Conservation (phyloP, 2,113 vertebrate genomes). For the Hippocampus barbouri region DNA sequence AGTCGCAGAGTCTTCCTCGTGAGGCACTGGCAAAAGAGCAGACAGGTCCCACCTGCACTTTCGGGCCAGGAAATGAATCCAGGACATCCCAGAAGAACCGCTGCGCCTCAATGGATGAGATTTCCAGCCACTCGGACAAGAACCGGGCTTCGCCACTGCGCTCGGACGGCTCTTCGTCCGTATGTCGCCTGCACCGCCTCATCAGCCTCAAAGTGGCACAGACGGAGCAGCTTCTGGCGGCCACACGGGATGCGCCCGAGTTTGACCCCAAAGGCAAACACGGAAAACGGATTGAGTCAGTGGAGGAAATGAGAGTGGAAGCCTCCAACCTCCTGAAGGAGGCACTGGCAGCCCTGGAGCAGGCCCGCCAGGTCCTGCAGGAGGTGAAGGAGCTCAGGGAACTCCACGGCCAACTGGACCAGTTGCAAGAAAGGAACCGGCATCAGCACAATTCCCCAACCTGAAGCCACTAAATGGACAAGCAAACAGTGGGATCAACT, state of each 20-base stretch:
- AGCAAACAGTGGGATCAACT: neutral
- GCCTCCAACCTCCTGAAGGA: slow-evolving; percentile 82
- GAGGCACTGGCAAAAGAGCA: slow-evolving; percentile 59
- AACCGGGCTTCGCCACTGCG: slow-evolving; percentile 22
- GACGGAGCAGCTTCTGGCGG: slow-evolving; percentile 84
- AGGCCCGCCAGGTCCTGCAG: slow-evolving; percentile 84
- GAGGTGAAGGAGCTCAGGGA: slow-evolving; percentile 84
- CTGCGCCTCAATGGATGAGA: slow-evolving; percentile 89
- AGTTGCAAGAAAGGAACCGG: slow-evolving; percentile 6
- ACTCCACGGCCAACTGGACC: slow-evolving; percentile 79
- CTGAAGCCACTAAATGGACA: neutral
- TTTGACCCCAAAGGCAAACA: slow-evolving; percentile 26
- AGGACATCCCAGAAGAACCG: slow-evolving; percentile 75
- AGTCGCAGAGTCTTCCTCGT: slow-evolving; percentile 67
- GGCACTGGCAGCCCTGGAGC: slow-evolving; percentile 80
- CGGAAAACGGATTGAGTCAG: slow-evolving; percentile 60
- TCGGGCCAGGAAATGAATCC: slow-evolving; percentile 74
- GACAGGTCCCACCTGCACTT: slow-evolving; percentile 63
- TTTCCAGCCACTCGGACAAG: slow-evolving; percentile 75
- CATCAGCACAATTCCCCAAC: neutral
- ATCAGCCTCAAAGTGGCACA: slow-evolving; percentile 86
- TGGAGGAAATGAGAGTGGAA: slow-evolving; percentile 71
- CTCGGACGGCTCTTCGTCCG: slow-evolving; percentile 12
- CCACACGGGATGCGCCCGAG: slow-evolving; percentile 57
- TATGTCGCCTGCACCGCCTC: slow-evolving; percentile 82